These are phyloP conservation scores for Microchirus variegatus DNA, from an alignment of 2,797 vertebrate genomes.

Conservation along the genomic window DNA sequence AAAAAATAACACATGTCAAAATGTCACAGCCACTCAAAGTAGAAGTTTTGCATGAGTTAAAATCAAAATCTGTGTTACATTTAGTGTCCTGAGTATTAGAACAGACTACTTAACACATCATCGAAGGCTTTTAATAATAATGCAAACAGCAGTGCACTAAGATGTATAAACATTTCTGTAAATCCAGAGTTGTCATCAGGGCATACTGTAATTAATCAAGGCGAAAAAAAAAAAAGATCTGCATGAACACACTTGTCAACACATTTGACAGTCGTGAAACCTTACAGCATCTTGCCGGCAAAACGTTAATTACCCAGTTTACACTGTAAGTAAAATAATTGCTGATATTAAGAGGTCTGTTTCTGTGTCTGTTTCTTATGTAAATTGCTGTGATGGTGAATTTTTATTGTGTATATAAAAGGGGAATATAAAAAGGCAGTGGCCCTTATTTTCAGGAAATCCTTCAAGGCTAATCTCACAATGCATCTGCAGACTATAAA, in stretches of 20 bases:
- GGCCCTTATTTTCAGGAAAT: not conserved
- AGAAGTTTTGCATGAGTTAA: too few relatives aligned
- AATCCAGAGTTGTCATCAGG: not conserved
- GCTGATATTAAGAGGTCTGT: not conserved
- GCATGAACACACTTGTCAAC: slow-evolving; percentile 8
- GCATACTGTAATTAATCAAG: slow-evolving; percentile 4
- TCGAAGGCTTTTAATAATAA: too few relatives aligned
- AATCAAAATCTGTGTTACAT: too few relatives aligned
- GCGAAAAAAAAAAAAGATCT: slow-evolving; percentile 8
- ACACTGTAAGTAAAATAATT: not conserved
- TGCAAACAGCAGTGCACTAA: not conserved
- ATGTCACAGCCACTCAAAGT: too few relatives aligned
- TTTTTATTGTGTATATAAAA: too few relatives aligned
- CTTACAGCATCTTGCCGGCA: not conserved
- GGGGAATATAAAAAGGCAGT: slow-evolving; percentile 1
- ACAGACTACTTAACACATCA: too few relatives aligned
- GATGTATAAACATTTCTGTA: not conserved
- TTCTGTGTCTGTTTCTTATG: not conserved
- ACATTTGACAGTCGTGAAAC: not conserved
- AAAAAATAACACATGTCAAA: too few relatives aligned
- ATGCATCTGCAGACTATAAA: too few relatives aligned
- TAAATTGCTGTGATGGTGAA: too few relatives aligned
- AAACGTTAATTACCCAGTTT: slow-evolving; percentile 3
- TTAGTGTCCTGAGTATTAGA: too few relatives aligned
- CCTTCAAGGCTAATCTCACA: not conserved